Base-by-base conservation (phyloP, 1,140 invertebrate genomes). In the Drosophila quadrilineata region DNA sequence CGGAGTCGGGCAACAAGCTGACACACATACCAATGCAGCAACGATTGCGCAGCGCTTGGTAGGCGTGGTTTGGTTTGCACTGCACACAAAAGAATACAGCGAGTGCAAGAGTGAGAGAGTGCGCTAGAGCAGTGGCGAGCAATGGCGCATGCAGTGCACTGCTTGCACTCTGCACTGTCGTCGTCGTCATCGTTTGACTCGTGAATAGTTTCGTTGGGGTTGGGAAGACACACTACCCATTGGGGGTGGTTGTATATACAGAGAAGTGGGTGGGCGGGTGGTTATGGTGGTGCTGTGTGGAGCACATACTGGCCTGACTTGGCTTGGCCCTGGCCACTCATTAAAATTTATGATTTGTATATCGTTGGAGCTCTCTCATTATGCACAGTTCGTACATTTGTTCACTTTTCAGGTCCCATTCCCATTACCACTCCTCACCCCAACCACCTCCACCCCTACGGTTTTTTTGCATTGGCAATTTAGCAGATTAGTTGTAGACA, bases 301-400 rank as follows among this genome's bases (percentile, higher is more conserved):
- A n/a, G n/a, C n/a, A n/a, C n/a, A n/a, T n/a, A n/a, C n/a, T n/a
- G n/a, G n/a, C n/a, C 19, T 14, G 29, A 17, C n/a, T 17, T 28
- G 21, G 31, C 26, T 46, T 41, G 33, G 62, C 62, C 59, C 59
- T 67, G 62, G 73, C 43, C 59, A 79, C 79, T 84, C 79, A 84
- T 84, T 84, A 85, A 85, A 84, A 84, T 84, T 77, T 84, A 85
- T 84, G 77, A 84, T 84, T 84, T 85, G 73, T 85, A 85, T 79
- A 74, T 66, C 36, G 64, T 71, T 70, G 50, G 58, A 52, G 69
- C 64, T 45, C 76, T 84, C 75, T 54, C 52, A 84, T 82, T 82
- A 82, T 77, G 73, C 70, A 73, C 66, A 73, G 63, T 57, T 46
- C 31, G 28, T 63, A 40, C 31, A 40, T 59, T 50, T 41, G 36